These are phyloP conservation scores for Ceratina japonica DNA, from an alignment of 1,140 invertebrate species.

Conservation along the genomic window DNA sequence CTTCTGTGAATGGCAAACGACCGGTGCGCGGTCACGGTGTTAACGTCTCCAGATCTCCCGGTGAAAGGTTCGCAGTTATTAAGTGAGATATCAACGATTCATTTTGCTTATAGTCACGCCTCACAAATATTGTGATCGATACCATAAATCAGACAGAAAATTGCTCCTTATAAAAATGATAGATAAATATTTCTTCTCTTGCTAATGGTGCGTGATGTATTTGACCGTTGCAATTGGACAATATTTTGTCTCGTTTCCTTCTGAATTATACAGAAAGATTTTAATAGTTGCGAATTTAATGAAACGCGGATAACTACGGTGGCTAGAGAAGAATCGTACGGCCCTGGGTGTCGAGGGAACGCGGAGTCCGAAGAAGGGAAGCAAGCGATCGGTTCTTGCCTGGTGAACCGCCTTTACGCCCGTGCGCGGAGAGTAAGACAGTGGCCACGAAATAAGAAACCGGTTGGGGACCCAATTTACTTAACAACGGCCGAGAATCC, in stretches of 20 bases:
- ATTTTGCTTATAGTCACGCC: background rate
- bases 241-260: no score
- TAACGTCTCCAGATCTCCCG: background rate
- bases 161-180: no score
- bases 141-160: no score
- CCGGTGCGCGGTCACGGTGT: conserved; percentile 2
- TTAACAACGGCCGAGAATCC: conserved; percentile 79
- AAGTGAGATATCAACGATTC: conserved; percentile 39
- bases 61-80: conserved; percentile 36
- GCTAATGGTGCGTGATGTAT: no score
- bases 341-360: conserved; percentile 44
- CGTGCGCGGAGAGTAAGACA: conserved; percentile 74
- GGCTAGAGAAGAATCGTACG: conserved; percentile 27
- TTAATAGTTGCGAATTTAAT: background rate
- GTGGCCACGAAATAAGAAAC: conserved; percentile 79
- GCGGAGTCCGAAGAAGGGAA: conserved; percentile 53
- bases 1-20: conserved; percentile 4
- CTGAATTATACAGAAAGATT: no score
- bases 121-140: conserved; percentile 19
- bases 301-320: no score
- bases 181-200: no score
- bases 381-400: conserved; percentile 58
- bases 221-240: no score
- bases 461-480: conserved; percentile 79
- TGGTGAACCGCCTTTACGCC: conserved; percentile 45